phyloP scores from a whole-genome alignment of 1,140 invertebrate species.

The Lordiphosa collinella region DNA sequence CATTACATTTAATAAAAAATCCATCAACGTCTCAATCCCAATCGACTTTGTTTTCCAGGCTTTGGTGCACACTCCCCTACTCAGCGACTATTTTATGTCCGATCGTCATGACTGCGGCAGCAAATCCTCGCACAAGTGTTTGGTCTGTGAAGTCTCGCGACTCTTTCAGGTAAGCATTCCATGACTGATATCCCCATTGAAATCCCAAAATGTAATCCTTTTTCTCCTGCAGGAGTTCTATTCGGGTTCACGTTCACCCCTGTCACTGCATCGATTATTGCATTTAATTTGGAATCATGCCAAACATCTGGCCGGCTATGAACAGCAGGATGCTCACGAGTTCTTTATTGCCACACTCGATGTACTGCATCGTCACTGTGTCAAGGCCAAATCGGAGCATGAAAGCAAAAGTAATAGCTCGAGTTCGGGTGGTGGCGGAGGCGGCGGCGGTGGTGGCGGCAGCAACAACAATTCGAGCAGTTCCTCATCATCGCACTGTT shows the following conservation, averaged over 20 bases:
- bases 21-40: no score
- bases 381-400: conserved; percentile 77
- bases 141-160: conserved; percentile 95
- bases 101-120: conserved; percentile 93
- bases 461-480: conserved; percentile 53
- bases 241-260: conserved; percentile 91
- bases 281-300: conserved; percentile 98
- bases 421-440: conserved; percentile 21
- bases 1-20: no score
- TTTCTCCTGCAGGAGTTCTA: conserved; percentile 90
- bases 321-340: conserved; percentile 99
- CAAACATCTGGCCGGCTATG: conserved; percentile 95
- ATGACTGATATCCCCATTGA: no score
- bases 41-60: conserved; percentile 80
- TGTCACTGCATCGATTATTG: conserved; percentile 93
- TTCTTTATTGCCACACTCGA: conserved; percentile 98
- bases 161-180: conserved; percentile 84
- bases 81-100: conserved; percentile 97
- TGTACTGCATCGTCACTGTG: conserved; percentile 87
- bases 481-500: conserved; percentile 76
- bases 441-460: neutral
- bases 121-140: conserved; percentile 85
- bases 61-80: conserved; percentile 94
- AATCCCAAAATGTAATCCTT: no score
- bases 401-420: conserved; percentile 59